phyloP scores from a whole-genome alignment of 2,888 invertebrate genomes.

The Standfussiana lucernea region DNA sequence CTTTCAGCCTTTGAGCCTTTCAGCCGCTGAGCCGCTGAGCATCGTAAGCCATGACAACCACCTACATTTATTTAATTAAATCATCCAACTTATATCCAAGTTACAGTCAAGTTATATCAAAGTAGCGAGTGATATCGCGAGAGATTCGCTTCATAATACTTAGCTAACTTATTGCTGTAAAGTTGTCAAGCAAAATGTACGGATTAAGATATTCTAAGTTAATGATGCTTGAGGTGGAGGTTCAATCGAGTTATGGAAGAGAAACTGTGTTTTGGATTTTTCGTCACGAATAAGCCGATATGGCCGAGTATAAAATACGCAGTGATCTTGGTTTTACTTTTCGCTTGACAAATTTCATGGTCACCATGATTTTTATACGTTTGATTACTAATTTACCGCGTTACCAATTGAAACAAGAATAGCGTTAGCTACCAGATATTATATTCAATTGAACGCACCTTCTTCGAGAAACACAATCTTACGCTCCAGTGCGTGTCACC shows the following conservation, averaged over 20 bases:
- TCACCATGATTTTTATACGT: no score
- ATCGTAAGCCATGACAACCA: slow-evolving; percentile 33
- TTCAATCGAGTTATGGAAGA: slow-evolving; percentile 14
- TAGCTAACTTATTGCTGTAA: slow-evolving; percentile 43
- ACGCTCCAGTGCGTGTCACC: not conserved
- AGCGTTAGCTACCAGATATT: not conserved
- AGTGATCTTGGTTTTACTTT: not conserved
- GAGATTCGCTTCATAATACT: slow-evolving; percentile 50
- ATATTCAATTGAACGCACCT: no score
- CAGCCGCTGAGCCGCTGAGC: slow-evolving; percentile 13
- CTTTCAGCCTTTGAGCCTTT: slow-evolving; percentile 33
- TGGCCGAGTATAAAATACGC: not conserved
- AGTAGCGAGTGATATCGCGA: slow-evolving; percentile 38
- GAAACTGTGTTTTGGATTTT: not conserved
- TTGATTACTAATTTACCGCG: not conserved
- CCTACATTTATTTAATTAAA: slow-evolving; percentile 60
- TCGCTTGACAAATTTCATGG: not conserved
- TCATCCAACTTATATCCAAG: slow-evolving; percentile 38
- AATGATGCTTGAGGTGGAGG: slow-evolving; percentile 31
- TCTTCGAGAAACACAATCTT: not conserved
- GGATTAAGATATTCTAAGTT: slow-evolving; percentile 20
- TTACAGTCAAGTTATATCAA: slow-evolving; percentile 29
- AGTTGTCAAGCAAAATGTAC: slow-evolving; percentile 44
- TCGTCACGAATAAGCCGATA: not conserved
- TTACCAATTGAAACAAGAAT: not conserved